Conservation (phyloP, 2,797 vertebrate species). For the Hippoglossus hippoglossus region DNA sequence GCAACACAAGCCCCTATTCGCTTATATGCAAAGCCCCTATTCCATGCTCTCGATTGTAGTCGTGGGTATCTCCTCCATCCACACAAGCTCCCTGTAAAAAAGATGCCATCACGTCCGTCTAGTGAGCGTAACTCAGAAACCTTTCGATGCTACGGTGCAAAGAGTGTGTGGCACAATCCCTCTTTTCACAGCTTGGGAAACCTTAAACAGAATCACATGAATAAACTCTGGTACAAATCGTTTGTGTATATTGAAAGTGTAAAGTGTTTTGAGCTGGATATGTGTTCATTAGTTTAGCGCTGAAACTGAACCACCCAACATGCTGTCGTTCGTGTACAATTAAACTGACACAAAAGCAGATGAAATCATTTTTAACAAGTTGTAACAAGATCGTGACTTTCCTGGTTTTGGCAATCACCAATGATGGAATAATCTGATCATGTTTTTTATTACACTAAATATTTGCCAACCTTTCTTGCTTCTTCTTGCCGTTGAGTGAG, state of each 20-base stretch:
- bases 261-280: not conserved
- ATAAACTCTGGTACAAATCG: slow-evolving; percentile 21
- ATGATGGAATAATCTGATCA: not conserved
- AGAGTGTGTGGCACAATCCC: slow-evolving; percentile 24
- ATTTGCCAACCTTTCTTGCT: slow-evolving; percentile 30
- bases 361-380: slow-evolving; percentile 35
- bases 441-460: slow-evolving; percentile 7
- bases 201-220: slow-evolving; percentile 44
- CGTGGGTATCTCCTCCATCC: slow-evolving; percentile 26
- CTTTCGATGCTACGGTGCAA: slow-evolving; percentile 10
- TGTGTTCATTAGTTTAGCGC: not conserved
- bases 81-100: slow-evolving; percentile 32
- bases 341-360: slow-evolving; percentile 13
- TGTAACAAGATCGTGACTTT: slow-evolving; percentile 36
- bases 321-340: slow-evolving; percentile 10
- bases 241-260: slow-evolving; percentile 10
- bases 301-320: slow-evolving; percentile 20
- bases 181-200: slow-evolving; percentile 47
- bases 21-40: slow-evolving; percentile 19
- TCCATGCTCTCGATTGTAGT: slow-evolving; percentile 13
- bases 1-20: slow-evolving; percentile 31
- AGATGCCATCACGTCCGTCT: slow-evolving; percentile 6
- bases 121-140: slow-evolving; percentile 29
- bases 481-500: slow-evolving; percentile 28
- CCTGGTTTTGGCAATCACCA: slow-evolving; percentile 35